A percentile compares a stretch with the other conserved stretches of the same genome.
Evolutionary conservation across 1,140 invertebrate species (phyloP).

Genomic region (Liolophura sinensis): DNA sequence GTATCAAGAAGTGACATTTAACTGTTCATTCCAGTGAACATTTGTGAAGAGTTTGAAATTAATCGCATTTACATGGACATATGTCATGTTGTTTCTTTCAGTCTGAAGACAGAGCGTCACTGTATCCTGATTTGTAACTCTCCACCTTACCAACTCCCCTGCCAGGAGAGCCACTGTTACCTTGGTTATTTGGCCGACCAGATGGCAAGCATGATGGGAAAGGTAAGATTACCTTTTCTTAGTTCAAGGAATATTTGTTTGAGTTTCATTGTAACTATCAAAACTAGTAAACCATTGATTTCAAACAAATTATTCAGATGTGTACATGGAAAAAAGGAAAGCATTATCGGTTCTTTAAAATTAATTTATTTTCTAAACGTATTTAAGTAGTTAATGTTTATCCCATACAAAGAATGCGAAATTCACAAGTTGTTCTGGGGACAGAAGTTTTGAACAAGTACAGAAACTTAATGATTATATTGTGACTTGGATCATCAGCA

Average conservation of each 20-base stretch:
- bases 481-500: too few relatives aligned
- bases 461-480: neutral
- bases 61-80: too few relatives aligned
- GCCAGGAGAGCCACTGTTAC: slow-evolving; percentile 75
- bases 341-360: neutral
- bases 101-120: slow-evolving; percentile 67
- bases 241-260: neutral
- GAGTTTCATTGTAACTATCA: neutral
- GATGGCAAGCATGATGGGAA: slow-evolving; percentile 71
- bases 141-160: slow-evolving; percentile 85
- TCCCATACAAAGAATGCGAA: neutral
- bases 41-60: too few relatives aligned
- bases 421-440: neutral
- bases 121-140: slow-evolving; percentile 91
- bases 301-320: too few relatives aligned
- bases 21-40: too few relatives aligned
- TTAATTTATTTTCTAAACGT: too few relatives aligned
- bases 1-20: too few relatives aligned
- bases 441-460: neutral
- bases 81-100: slow-evolving; percentile 25
- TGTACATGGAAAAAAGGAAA: neutral
- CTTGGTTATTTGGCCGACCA: slow-evolving; percentile 75
- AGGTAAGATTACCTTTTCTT: slow-evolving; percentile 63
- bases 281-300: neutral
- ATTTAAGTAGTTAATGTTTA: too few relatives aligned